Conservation (phyloP, 2,797 vertebrate genomes). For the Macrochelys suwanniensis region DNA sequence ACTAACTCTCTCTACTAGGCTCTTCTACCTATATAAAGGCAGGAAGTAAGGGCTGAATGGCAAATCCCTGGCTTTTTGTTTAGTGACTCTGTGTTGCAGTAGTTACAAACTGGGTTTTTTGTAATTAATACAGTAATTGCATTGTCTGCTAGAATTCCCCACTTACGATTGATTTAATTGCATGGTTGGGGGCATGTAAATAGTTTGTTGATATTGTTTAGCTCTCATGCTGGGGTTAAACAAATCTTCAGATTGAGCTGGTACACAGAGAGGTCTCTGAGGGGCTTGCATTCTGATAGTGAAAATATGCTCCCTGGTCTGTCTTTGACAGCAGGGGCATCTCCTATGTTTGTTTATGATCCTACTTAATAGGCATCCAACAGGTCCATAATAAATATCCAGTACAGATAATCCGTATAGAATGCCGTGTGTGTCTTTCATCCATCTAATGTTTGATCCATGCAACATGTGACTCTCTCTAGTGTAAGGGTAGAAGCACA, state of each 20-base stretch:
- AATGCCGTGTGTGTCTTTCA: rapidly evolving
- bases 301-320: neutral
- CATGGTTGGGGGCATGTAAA: slow-evolving; percentile 51
- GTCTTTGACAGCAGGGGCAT: neutral
- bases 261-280: neutral
- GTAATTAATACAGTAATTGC: slow-evolving; percentile 20
- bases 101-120: neutral
- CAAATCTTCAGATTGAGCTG: slow-evolving; percentile 29
- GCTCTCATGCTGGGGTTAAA: slow-evolving; percentile 50
- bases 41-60: neutral
- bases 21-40: neutral
- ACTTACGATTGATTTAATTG: slow-evolving; percentile 63
- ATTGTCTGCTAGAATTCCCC: slow-evolving; percentile 46
- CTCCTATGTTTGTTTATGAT: rapidly evolving
- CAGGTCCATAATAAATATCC: rapidly evolving
- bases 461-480: neutral
- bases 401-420: neutral
- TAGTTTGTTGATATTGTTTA: slow-evolving; percentile 66
- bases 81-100: neutral
- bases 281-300: neutral
- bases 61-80: neutral
- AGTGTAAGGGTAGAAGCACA: neutral
- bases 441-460: rapidly evolving
- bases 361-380: rapidly evolving
- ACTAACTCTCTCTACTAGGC: neutral